Percentiles rank a stretch among this genome's conserved stretches.
These are phyloP conservation scores for Dryococelus australis DNA, from an alignment of 2,888 invertebrate genomes.

Conservation along the genomic window DNA sequence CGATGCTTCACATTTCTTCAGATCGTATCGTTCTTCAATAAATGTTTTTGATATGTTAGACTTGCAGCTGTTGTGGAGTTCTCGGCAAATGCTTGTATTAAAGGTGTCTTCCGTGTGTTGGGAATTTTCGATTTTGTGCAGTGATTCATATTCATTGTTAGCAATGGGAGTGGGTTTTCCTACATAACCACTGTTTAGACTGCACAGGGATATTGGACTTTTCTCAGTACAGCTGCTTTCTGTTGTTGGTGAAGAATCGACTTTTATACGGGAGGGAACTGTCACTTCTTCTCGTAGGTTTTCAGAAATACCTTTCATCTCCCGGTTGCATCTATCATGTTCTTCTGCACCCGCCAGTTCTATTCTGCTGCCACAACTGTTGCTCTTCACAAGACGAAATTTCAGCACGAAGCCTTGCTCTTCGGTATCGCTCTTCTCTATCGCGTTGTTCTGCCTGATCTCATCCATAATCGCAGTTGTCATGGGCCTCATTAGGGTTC, in stretches of 20 bases:
- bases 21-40: neutral
- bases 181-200: neutral
- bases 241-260: neutral
- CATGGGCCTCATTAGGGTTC: slow-evolving; percentile 69
- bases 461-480: slow-evolving; percentile 79
- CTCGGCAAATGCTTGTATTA: neutral
- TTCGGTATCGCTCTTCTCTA: neutral
- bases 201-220: neutral
- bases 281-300: neutral
- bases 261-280: neutral
- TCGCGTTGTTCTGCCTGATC: slow-evolving; percentile 63
- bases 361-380: slow-evolving; percentile 84
- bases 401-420: slow-evolving; percentile 60
- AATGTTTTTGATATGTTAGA: neutral
- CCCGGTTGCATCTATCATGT: neutral
- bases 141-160: neutral
- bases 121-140: neutral
- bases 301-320: neutral
- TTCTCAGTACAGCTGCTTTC: neutral
- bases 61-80: neutral
- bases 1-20: too few species aligned
- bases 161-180: neutral
- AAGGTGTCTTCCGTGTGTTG: neutral
- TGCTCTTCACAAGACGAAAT: slow-evolving; percentile 84
- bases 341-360: slow-evolving; percentile 76